Evolutionary conservation across 2,888 invertebrate species (phyloP).

Genomic region (Baccha elongata): DNA sequence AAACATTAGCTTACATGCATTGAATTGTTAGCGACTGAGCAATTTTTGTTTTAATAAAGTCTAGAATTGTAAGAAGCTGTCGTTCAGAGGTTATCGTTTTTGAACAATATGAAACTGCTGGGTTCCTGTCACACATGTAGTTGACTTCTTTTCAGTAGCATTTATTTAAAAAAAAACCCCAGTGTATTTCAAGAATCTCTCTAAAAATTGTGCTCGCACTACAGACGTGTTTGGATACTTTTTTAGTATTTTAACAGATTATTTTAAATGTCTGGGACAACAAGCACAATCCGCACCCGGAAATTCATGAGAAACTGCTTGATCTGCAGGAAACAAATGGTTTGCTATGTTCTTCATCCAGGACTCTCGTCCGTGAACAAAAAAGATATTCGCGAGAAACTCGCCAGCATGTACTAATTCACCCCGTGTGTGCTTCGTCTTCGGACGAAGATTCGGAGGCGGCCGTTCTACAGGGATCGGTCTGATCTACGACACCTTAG

Average conservation of each 20-base stretch:
- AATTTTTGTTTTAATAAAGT: too few relatives aligned
- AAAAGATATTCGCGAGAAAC: slow-evolving; percentile 97
- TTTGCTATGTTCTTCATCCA: slow-evolving; percentile 98
- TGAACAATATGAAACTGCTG: too few relatives aligned
- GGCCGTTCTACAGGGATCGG: slow-evolving; percentile 99
- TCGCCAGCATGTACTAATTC: slow-evolving; percentile 98
- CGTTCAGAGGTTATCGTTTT: too few relatives aligned
- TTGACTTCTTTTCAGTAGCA: too few relatives aligned
- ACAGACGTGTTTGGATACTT: slow-evolving; percentile 82
- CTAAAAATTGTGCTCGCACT: slow-evolving; percentile 79
- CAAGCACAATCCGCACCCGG: slow-evolving; percentile 97
- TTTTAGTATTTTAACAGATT: slow-evolving; percentile 80
- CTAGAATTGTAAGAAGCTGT: too few relatives aligned
- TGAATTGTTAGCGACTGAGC: too few relatives aligned
- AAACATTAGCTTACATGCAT: too few relatives aligned
- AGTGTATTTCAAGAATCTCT: too few relatives aligned
- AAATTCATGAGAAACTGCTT: slow-evolving; percentile 99
- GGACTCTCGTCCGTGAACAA: slow-evolving; percentile 98
- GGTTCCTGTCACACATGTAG: too few relatives aligned
- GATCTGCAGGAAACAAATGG: slow-evolving; percentile 99
- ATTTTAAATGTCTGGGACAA: slow-evolving; percentile 82
- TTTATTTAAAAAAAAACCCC: too few relatives aligned
- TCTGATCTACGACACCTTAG: slow-evolving; percentile 97
- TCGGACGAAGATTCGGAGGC: slow-evolving; percentile 98
- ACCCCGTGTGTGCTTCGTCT: slow-evolving; percentile 98